Base-by-base conservation (phyloP, 2,797 vertebrate species). In the Gymnopithys bicolor region DNA sequence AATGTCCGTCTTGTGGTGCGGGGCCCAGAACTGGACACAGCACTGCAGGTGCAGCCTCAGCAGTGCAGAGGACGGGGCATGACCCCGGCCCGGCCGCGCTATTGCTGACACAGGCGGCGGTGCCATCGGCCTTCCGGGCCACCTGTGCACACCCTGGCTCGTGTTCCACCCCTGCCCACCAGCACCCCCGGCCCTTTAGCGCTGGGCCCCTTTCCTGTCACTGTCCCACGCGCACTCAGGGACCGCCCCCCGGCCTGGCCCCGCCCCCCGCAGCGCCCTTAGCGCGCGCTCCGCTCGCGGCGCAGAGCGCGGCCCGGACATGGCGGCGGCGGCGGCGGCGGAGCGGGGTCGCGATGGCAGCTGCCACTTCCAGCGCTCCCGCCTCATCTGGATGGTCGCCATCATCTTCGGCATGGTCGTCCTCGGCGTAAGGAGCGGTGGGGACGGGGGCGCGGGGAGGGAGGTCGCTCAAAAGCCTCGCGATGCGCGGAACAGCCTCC, bases 361-460 rank as follows among this genome's bases (percentile, higher is more conserved):
- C 24, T 56, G 67, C 32, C 46, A 58, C 56, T 94, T 93, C 85
- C 87, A 90, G 89, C 91, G 87, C n/a, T 91, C 95, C 35, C 91
- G 84, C 41, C 70, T 93, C 33, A 23, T 85, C 70, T 96, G 83
- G 80, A 95, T 94, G 95, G 30, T 85, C 24, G 87, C 67, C 58
- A 95, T 96, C 87, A 64, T 75, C 82, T 75, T 60, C 85, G 95
- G 95, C 83, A 95, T 83, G 76, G 1, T 94, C 63, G 0, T 89
- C 28, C 92, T 96, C 32, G 95, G 92, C 17, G 95, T 95, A 92
- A 94, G 94, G 68, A 79, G 48, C 32, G 48, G 86, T 10, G 35
- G 22, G 28, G 71, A 14, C 48, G 43, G 28, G 1, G 70, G 55
- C 33, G n/a, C 4, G 68, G 52, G 17, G n/a, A 32, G 23, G 12